Evolutionary conservation across 92 coral and sea anemone genomes (phyloP).

Genomic region (Porites divaricata): DNA sequence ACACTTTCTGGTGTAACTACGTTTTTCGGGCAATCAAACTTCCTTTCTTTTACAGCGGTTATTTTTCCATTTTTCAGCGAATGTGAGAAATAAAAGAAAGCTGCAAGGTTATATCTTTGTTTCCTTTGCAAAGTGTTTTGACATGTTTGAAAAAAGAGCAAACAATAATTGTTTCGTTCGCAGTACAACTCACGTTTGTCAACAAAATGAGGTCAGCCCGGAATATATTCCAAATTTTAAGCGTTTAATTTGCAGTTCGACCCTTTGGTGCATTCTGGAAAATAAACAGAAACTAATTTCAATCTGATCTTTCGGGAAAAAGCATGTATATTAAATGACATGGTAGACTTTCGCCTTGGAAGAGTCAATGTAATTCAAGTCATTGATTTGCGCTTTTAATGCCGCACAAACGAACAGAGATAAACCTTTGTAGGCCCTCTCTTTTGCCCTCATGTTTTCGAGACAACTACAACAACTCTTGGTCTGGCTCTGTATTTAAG

Average conservation of each 20-base stretch:
- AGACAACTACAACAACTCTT: no score
- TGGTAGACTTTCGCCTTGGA: no score
- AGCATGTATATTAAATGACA: not conserved
- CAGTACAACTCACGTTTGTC: constrained; percentile 7
- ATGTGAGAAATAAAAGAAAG: not conserved
- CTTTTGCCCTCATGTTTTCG: no score
- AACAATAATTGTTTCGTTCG: constrained; percentile 7
- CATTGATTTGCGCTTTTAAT: not conserved
- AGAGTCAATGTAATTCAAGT: not conserved
- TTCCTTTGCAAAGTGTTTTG: not conserved
- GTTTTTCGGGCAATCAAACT: not conserved
- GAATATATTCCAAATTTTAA: not conserved
- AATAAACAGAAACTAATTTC: not conserved
- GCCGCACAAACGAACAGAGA: not conserved
- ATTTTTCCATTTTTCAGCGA: not conserved
- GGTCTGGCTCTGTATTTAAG: not conserved
- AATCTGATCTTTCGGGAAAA: not conserved
- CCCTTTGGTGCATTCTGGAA: not conserved
- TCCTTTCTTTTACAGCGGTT: no score
- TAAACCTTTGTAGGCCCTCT: not conserved
- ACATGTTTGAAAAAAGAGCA: not conserved
- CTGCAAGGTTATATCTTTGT: not conserved
- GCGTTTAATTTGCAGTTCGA: not conserved
- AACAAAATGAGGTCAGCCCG: not conserved
- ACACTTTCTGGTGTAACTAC: not conserved